Percentiles rank a stretch among this genome's conserved stretches.
Evolutionary conservation across 2,113 vertebrate species (phyloP).

Genomic region (Anarhynchus alexandrinus): DNA sequence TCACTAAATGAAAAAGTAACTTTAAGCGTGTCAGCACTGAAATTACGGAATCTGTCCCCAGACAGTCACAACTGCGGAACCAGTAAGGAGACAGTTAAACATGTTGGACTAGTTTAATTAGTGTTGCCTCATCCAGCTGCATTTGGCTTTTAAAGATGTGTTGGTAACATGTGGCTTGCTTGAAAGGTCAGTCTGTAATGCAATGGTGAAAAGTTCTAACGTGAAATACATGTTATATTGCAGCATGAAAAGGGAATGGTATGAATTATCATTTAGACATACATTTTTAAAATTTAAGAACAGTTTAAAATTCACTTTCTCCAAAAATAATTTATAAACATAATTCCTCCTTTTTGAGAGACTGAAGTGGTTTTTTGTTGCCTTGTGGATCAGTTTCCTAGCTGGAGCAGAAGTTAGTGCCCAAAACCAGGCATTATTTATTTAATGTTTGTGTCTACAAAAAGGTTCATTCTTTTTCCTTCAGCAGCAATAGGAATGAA

Average conservation of each 20-base stretch:
- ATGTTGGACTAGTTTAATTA: background rate
- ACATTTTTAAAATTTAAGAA: background rate
- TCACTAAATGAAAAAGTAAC: background rate
- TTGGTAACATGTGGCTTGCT: background rate
- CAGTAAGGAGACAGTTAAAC: background rate
- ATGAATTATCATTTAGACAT: background rate
- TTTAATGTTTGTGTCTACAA: background rate
- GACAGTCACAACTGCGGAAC: background rate
- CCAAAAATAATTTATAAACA: background rate
- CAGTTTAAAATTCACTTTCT: background rate
- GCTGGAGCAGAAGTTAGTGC: background rate
- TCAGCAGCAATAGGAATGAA: background rate
- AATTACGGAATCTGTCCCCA: background rate
- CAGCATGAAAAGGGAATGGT: background rate
- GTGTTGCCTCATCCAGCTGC: background rate
- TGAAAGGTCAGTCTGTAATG: background rate
- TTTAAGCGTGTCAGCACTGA: background rate
- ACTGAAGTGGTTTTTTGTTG: background rate
- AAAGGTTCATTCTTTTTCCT: background rate
- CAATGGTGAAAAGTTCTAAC: background rate
- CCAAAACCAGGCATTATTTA: background rate
- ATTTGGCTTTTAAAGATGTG: background rate
- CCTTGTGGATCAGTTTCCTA: background rate
- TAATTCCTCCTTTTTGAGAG: background rate
- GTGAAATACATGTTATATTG: background rate